Evolutionary conservation across 2,888 invertebrate species (phyloP), one percentile per base, ranked within the genome.

Genomic region (Loripinus fragilis): DNA sequence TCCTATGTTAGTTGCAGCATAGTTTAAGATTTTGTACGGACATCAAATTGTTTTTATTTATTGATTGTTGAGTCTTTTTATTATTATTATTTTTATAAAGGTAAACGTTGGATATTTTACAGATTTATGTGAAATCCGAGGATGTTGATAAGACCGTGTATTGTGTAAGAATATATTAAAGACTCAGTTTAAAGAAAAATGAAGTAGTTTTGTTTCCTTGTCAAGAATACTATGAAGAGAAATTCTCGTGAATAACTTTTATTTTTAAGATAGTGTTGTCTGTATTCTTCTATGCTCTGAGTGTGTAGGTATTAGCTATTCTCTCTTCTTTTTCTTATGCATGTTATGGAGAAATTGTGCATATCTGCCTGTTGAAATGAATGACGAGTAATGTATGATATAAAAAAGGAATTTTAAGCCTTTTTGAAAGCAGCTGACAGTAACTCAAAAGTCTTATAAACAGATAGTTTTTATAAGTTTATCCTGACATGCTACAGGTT

Each of bases 11-110:
- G 3, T 33, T 23, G 17, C 60, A 60, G 60, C 23, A 33, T 30
- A 60, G 30, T 33, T 17, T 60, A n/a, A 60, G 60, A 33, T 60
- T 60, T 60, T 60, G 33, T 60, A 60, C 33, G 33, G 20, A 60
- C 60, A 8, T 60, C 60, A 60, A 60, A 60, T 60, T 60, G 60
- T 60, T 60, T 60, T 60, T 60, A 60, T 60, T 60, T 60, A 60
- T 60, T 60, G 17, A 60, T 60, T 60, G 60, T 60, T 60, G 60
- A 60, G 60, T 60, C 60, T 60, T 52, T 52, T n/a, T n/a, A n/a
- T n/a, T 60, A 60, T 60, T 60, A 60, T 60, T 60, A 60, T 60
- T 60, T 60, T 60, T 60, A 60, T 60, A 60, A 28, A 33, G 30
- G 60, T 33, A 52, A 52, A 52, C 3, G 23, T 33, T 12, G 33